Percentiles rank a stretch among this genome's conserved stretches.
phyloP scores from a whole-genome alignment of 2,888 invertebrate genomes.

The Apamea anceps region DNA sequence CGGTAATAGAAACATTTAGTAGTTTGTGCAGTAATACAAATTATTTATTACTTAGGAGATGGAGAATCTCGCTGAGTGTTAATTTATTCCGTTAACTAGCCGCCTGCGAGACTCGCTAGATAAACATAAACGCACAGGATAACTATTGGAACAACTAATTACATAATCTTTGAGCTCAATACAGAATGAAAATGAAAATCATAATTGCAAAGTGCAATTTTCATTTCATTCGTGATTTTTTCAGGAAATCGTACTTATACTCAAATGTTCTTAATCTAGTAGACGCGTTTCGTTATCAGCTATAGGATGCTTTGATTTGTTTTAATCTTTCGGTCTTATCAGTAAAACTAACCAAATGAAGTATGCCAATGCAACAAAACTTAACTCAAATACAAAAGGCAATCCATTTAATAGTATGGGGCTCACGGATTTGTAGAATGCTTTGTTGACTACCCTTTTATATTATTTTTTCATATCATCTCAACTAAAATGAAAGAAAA shows the following conservation, averaged over 20 bases:
- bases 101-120: constrained; percentile 28
- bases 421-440: constrained; percentile 41
- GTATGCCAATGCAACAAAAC: neutral
- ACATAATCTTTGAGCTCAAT: constrained; percentile 37
- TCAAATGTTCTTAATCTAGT: neutral
- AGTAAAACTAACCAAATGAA: neutral
- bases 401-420: constrained; percentile 30
- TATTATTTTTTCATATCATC: constrained; percentile 57
- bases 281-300: no score
- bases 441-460: constrained; percentile 55
- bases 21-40: constrained; percentile 43
- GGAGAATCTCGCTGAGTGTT: constrained; percentile 53
- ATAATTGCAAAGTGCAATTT: neutral
- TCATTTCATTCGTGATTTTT: neutral
- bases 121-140: constrained; percentile 43
- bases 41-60: constrained; percentile 54
- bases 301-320: neutral
- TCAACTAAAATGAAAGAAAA: constrained; percentile 67
- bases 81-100: constrained; percentile 58
- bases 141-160: constrained; percentile 43
- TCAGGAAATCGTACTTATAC: neutral
- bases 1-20: constrained; percentile 59
- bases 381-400: constrained; percentile 15
- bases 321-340: neutral
- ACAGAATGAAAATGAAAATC: constrained; percentile 31